Conservation (phyloP, 2,888 invertebrate species). For the Nymphalis c-album region DNA sequence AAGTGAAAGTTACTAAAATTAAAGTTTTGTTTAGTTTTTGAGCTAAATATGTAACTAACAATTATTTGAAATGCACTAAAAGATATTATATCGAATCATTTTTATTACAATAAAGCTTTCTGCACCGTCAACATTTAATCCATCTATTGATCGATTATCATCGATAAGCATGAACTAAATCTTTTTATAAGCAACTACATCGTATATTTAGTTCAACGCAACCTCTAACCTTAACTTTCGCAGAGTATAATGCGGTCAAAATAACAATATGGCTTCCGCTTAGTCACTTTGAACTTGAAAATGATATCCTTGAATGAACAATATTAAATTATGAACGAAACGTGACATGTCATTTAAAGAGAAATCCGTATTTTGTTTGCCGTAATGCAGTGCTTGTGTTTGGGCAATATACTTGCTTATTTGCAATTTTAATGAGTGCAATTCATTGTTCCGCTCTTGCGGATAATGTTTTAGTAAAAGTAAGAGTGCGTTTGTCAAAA, state of each 20-base stretch:
- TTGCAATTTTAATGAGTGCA: slow-evolving; percentile 46
- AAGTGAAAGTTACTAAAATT: no score
- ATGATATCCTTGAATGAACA: slow-evolving; percentile 53
- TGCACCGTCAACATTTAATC: no score
- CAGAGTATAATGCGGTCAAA: slow-evolving; percentile 51
- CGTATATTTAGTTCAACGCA: slow-evolving; percentile 41
- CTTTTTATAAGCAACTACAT: slow-evolving; percentile 41
- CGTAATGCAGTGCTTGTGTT: slow-evolving; percentile 33
- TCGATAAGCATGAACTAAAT: slow-evolving; percentile 15
- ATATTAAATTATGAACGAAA: slow-evolving; percentile 14
- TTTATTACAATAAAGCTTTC: no score
- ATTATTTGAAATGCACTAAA: no score
- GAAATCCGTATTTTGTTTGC: slow-evolving; percentile 43
- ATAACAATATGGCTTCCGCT: slow-evolving; percentile 48
- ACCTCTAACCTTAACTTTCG: slow-evolving; percentile 69
- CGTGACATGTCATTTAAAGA: slow-evolving; percentile 38
- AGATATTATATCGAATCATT: no score
- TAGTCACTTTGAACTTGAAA: slow-evolving; percentile 62
- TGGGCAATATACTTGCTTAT: slow-evolving; percentile 45
- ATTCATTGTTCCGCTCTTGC: slow-evolving; percentile 28
- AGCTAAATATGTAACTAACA: no score
- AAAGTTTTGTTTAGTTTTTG: no score
- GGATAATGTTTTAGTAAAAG: slow-evolving; percentile 37
- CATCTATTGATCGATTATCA: slow-evolving; percentile 8
- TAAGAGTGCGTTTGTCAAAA: slow-evolving; percentile 37